Evolutionary conservation across 2,113 vertebrate genomes (phyloP).

Genomic region (Melanostigma gelatinosum): DNA sequence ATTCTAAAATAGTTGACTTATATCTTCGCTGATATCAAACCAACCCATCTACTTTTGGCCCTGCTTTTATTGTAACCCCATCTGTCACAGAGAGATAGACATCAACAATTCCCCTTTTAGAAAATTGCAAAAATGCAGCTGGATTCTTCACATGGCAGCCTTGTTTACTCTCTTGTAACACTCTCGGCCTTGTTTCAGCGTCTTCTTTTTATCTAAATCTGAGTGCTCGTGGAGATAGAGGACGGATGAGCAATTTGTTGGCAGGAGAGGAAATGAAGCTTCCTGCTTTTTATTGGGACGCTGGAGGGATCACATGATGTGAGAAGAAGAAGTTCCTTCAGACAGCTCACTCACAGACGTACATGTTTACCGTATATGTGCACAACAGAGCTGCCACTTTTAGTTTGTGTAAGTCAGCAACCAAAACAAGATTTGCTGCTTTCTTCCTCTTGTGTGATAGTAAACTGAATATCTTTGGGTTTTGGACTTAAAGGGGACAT

Average conservation of each 20-base stretch:
- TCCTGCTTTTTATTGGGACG: constrained; percentile 73
- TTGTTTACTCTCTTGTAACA: constrained; percentile 62
- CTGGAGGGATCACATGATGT: constrained; percentile 62
- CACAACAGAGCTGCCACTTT: not conserved
- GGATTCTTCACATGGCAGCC: constrained; percentile 54
- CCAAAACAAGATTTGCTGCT: not conserved
- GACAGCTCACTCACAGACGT: constrained; percentile 16
- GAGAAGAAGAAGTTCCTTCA: constrained; percentile 40
- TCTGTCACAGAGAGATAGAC: constrained; percentile 66
- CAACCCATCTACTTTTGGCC: constrained; percentile 45
- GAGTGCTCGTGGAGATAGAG: constrained; percentile 59
- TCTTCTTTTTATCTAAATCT: constrained; percentile 71
- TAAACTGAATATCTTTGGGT: not conserved
- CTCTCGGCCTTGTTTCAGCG: constrained; percentile 33
- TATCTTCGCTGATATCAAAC: constrained; percentile 63
- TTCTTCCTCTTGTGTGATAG: not conserved
- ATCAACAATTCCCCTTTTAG: constrained; percentile 64
- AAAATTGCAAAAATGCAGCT: constrained; percentile 56
- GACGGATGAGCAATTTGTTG: constrained; percentile 68
- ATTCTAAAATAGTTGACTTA: constrained; percentile 50
- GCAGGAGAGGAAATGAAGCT: constrained; percentile 77
- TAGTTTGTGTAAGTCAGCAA: not conserved
- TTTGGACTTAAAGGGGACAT: not conserved
- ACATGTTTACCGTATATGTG: not conserved
- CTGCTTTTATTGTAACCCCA: constrained; percentile 64